phyloP scores from a whole-genome alignment of 2,113 vertebrate species.

The Tachycineta bicolor region DNA sequence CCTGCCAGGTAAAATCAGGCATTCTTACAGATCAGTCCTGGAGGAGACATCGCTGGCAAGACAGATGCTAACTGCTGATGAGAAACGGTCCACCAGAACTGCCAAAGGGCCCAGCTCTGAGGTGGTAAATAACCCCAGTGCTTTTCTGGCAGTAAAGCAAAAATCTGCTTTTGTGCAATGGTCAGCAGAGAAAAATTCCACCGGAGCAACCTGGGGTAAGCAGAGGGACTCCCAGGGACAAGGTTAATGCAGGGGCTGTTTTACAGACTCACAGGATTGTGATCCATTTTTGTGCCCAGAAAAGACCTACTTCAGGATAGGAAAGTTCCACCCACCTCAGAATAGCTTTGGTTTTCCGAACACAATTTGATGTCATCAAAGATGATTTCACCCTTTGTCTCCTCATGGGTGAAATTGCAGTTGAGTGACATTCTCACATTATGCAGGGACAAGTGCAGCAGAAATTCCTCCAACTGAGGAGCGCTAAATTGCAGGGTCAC shows the following conservation, averaged over 20 bases:
- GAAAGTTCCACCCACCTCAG: not conserved
- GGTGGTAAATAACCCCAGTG: conserved; percentile 7
- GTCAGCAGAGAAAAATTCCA: conserved; percentile 26
- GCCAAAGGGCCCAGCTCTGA: not conserved
- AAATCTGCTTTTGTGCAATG: conserved; percentile 9
- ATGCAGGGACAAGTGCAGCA: not conserved
- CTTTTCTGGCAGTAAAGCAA: conserved; percentile 2
- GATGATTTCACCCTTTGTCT: conserved; percentile 4
- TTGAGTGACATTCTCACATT: conserved; percentile 8
- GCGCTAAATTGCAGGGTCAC: not conserved
- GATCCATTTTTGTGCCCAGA: not conserved
- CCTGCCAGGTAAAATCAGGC: not conserved
- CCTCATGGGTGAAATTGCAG: not conserved
- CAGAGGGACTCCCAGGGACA: not conserved
- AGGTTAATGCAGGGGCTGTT: not conserved
- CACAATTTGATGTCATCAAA: not conserved
- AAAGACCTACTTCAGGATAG: not conserved
- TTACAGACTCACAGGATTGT: not conserved
- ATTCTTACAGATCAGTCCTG: not conserved
- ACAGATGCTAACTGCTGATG: not conserved
- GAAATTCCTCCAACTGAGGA: not conserved
- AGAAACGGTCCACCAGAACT: conserved; percentile 3
- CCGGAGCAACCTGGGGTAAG: not conserved
- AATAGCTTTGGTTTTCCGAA: conserved; percentile 8
- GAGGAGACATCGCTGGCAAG: not conserved